phyloP scores from a whole-genome alignment of 2,113 vertebrate genomes.

The Meriones unguiculatus region DNA sequence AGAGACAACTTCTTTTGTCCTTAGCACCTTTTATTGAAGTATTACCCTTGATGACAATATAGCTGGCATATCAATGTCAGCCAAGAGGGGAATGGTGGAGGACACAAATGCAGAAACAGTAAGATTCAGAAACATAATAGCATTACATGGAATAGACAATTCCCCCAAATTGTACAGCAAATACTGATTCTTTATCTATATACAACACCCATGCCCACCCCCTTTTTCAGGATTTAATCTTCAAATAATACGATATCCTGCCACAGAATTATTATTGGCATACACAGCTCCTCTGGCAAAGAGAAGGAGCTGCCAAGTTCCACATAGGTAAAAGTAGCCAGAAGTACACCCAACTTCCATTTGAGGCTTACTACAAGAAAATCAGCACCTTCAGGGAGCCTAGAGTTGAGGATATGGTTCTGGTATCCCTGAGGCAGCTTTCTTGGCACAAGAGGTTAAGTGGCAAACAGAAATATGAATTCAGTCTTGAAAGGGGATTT shows the following conservation, averaged over 20 bases:
- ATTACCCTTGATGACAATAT: conserved; percentile 73
- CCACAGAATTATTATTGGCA: conserved; percentile 70
- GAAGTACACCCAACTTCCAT: conserved; percentile 53
- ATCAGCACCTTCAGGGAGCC: conserved; percentile 53
- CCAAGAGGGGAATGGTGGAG: conserved; percentile 73
- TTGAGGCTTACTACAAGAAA: conserved; percentile 35
- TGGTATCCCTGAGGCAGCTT: conserved; percentile 25
- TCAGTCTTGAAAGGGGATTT: conserved; percentile 28
- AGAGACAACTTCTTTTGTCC: conserved; percentile 63
- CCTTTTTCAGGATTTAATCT: conserved; percentile 69
- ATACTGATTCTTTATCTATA: conserved; percentile 71
- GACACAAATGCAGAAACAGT: conserved; percentile 72
- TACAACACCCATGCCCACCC: conserved; percentile 61
- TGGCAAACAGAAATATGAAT: conserved; percentile 58
- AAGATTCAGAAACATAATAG: conserved; percentile 73
- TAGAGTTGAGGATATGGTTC: conserved; percentile 6
- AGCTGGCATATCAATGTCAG: conserved; percentile 64
- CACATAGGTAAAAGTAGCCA: conserved; percentile 25
- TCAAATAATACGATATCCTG: conserved; percentile 73
- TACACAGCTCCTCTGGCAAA: conserved; percentile 62
- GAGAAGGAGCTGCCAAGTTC: conserved; percentile 21
- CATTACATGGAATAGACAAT: conserved; percentile 68
- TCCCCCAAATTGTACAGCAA: conserved; percentile 65
- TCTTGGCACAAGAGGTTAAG: conserved; percentile 56
- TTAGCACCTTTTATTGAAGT: conserved; percentile 81